Evolutionary conservation across 2,113 vertebrate genomes (phyloP).

Genomic region (Okapia johnstoni): DNA sequence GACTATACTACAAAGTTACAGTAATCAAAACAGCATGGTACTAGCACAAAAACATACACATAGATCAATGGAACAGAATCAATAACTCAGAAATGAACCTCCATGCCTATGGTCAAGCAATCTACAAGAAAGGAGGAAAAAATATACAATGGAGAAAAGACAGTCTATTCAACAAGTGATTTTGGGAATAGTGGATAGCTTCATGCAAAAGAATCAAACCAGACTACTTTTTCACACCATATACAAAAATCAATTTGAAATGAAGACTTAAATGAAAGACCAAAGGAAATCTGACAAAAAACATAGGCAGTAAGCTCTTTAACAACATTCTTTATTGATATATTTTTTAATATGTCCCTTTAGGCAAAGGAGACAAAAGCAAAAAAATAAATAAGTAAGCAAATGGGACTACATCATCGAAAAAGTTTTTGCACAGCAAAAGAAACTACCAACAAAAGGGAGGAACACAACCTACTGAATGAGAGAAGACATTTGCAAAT

Average conservation of each 20-base stretch:
- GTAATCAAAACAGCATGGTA: not conserved
- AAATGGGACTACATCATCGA: not conserved
- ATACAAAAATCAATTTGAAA: not conserved
- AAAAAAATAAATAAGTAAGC: not conserved
- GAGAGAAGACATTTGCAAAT: not conserved
- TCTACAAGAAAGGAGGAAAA: not conserved
- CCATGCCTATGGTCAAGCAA: not conserved
- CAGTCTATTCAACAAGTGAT: not conserved
- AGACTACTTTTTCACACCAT: not conserved
- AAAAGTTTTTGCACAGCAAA: not conserved
- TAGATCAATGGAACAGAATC: not conserved
- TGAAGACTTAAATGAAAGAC: not conserved
- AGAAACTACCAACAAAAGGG: not conserved
- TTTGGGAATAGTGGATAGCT: not conserved
- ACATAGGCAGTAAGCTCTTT: not conserved
- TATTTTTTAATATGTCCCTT: not conserved
- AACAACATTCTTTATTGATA: not conserved
- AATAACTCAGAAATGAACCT: not conserved
- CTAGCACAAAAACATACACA: not conserved
- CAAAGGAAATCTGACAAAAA: not conserved
- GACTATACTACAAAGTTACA: not conserved
- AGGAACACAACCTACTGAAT: not conserved
- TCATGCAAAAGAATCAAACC: not conserved
- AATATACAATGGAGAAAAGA: not conserved
- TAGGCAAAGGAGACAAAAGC: not conserved